Conservation (phyloP, 2,113 vertebrate species). For the Aviceda subcristata region DNA sequence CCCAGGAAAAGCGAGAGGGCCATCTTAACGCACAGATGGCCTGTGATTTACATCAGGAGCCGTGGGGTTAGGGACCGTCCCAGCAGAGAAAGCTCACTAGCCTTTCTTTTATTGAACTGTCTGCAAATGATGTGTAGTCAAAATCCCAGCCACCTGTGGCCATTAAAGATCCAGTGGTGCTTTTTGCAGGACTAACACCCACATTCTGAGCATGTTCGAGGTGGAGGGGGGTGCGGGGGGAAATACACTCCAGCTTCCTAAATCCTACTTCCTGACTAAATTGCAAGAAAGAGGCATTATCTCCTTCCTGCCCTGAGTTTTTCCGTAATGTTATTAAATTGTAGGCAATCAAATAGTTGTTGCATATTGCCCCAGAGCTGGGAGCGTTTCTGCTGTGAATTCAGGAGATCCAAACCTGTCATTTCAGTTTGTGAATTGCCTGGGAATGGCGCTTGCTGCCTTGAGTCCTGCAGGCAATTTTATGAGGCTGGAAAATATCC, state of each 20-base stretch:
- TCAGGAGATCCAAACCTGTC: not conserved
- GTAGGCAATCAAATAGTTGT: not conserved
- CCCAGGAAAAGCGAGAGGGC: not conserved
- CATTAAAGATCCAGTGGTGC: not conserved
- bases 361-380: not conserved
- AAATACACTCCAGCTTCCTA: not conserved
- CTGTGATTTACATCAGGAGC: not conserved
- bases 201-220: not conserved
- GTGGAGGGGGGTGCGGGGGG: accelerated
- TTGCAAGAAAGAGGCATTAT: not conserved
- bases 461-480: not conserved
- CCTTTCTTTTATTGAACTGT: constrained; percentile 18
- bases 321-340: not conserved
- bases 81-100: not conserved
- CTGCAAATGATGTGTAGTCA: not conserved
- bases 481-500: not conserved
- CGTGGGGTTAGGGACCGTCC: constrained; percentile 2
- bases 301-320: not conserved
- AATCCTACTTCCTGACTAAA: not conserved
- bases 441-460: not conserved
- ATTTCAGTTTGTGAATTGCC: not conserved
- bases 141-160: not conserved
- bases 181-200: not conserved
- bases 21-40: constrained; percentile 15
- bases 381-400: not conserved